Percentiles rank a stretch among this genome's conserved stretches.
Evolutionary conservation across 2,113 vertebrate genomes (phyloP).

Genomic region (Pan paniscus): DNA sequence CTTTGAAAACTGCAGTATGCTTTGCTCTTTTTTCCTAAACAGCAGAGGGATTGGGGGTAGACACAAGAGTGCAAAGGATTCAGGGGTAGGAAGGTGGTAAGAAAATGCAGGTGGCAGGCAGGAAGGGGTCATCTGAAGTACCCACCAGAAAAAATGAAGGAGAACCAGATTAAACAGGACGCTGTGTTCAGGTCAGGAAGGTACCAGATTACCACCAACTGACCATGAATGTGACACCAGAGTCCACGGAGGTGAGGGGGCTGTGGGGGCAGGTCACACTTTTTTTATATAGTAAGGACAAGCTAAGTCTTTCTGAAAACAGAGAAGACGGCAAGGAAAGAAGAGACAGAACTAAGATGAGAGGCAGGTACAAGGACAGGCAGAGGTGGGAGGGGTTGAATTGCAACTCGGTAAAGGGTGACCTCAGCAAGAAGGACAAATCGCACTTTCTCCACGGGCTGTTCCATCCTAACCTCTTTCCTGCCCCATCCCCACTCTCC

Average conservation of each 20-base stretch:
- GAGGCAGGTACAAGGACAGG: background rate
- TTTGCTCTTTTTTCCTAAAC: background rate
- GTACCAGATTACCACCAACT: rapidly evolving
- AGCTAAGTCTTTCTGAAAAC: background rate
- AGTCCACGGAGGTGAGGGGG: rapidly evolving
- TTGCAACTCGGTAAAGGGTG: background rate
- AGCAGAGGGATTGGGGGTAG: background rate
- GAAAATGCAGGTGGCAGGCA: background rate
- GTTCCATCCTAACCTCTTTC: rapidly evolving
- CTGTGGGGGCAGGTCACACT: background rate
- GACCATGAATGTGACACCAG: rapidly evolving
- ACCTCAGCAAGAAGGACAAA: background rate
- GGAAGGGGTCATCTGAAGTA: background rate
- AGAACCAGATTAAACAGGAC: rapidly evolving
- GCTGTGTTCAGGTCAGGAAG: rapidly evolving
- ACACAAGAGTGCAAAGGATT: background rate
- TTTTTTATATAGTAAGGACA: background rate
- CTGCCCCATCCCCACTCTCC: background rate
- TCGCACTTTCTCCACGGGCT: background rate
- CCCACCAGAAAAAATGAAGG: background rate
- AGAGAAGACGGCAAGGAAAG: background rate
- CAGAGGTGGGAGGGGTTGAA: background rate
- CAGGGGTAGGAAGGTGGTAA: background rate
- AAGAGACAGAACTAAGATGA: background rate
- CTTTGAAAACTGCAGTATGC: background rate